Percentiles rank a stretch among this genome's conserved stretches.
These are phyloP conservation scores for Cryptocephalus primarius DNA, from an alignment of 2,888 invertebrate genomes.

Conservation along the genomic window DNA sequence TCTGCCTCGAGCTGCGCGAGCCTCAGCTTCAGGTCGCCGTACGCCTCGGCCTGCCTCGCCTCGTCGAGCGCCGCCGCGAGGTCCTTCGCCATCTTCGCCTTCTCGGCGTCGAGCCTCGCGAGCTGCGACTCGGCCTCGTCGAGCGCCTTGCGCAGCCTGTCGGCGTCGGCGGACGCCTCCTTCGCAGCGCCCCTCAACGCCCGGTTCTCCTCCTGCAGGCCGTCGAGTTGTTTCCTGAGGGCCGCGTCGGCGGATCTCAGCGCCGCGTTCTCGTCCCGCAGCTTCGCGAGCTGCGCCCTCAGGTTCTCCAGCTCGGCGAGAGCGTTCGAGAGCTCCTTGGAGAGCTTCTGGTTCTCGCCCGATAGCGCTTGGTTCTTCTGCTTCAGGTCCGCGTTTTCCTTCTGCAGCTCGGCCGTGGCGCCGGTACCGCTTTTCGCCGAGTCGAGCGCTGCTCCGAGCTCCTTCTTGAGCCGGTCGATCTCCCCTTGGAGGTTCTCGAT, in stretches of 20 bases:
- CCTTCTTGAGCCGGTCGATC: conserved; percentile 15
- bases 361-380: conserved; percentile 5
- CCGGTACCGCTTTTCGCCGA: conserved; percentile 12
- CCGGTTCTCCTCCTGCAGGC: conserved; percentile 16
- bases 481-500: conserved; percentile 15
- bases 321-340: conserved; percentile 9
- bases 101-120: conserved; percentile 12
- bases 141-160: conserved; percentile 4
- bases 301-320: conserved; percentile 4
- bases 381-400: conserved; percentile 16
- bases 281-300: conserved; percentile 2
- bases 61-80: conserved; percentile 11
- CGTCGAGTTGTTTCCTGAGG: conserved; percentile 10
- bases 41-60: conserved; percentile 9
- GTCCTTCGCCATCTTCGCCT: conserved; percentile 4
- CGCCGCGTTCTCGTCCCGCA: conserved; percentile 8
- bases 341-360: conserved; percentile 14
- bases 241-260: conserved; percentile 10
- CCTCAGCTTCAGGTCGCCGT: conserved; percentile 11
- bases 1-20: conserved; percentile 12
- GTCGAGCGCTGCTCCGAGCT: conserved; percentile 15
- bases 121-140: conserved; percentile 3
- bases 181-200: conserved; percentile 10
- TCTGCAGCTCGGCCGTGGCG: conserved; percentile 10
- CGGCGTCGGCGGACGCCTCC: conserved; percentile 12